Percentiles rank a stretch among this genome's conserved stretches.
Conservation (phyloP, 2,113 vertebrate genomes). For the Mionectes macconnelli region DNA sequence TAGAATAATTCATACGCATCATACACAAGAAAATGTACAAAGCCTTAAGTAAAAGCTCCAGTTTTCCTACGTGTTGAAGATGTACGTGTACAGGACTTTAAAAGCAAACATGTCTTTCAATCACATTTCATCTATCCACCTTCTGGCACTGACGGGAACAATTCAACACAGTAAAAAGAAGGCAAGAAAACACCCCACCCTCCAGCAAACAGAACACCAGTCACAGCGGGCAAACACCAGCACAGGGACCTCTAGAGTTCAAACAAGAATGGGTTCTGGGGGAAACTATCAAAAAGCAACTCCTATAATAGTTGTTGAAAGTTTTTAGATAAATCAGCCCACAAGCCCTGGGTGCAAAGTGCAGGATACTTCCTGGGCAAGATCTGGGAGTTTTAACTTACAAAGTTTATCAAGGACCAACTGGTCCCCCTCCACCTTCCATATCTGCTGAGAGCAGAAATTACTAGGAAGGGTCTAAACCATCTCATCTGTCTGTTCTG, state of each 20-base stretch:
- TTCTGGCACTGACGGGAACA: background rate
- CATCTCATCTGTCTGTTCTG: rapidly evolving
- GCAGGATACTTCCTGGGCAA: background rate
- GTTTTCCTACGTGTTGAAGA: background rate
- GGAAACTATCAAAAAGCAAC: background rate
- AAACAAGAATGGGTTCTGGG: background rate
- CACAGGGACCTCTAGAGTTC: background rate
- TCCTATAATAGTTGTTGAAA: background rate
- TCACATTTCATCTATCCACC: background rate
- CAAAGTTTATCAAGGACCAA: background rate
- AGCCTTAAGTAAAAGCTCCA: background rate
- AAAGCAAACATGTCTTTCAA: background rate
- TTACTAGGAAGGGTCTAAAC: background rate
- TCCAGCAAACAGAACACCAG: background rate
- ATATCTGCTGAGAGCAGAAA: background rate
- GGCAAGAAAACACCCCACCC: rapidly evolving
- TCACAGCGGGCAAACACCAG: background rate
- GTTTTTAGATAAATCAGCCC: background rate
- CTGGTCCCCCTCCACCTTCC: background rate
- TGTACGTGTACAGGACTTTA: background rate
- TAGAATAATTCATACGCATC: background rate
- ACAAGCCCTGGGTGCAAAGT: background rate
- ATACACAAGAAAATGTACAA: background rate
- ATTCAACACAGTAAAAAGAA: background rate
- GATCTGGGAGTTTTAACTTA: background rate